Evolutionary conservation across 2,113 vertebrate species (phyloP).

Genomic region (Carassius carassius): DNA sequence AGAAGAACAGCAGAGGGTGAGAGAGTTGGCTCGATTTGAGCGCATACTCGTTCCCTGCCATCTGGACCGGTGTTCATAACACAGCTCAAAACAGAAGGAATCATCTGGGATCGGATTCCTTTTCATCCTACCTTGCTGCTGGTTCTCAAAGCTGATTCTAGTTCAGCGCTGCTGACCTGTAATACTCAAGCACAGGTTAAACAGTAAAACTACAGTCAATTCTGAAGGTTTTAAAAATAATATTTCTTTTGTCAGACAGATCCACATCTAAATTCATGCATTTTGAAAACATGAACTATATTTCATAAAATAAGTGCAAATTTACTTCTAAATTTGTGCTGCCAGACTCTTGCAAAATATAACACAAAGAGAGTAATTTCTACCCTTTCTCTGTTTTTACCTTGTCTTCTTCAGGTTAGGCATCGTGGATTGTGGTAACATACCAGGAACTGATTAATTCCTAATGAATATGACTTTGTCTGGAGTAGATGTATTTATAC

Average conservation of each 20-base stretch:
- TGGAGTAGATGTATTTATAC: not conserved
- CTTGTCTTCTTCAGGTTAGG: not conserved
- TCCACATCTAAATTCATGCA: not conserved
- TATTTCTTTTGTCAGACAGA: not conserved
- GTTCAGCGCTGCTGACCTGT: not conserved
- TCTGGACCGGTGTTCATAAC: not conserved
- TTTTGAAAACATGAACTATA: not conserved
- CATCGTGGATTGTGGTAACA: not conserved
- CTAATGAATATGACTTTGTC: not conserved
- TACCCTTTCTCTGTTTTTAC: not conserved
- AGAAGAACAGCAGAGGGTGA: slow-evolving; percentile 53
- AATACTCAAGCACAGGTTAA: slow-evolving; percentile 10
- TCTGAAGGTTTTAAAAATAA: not conserved
- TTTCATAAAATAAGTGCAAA: not conserved
- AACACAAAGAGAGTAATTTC: not conserved
- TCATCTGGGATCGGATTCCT: not conserved
- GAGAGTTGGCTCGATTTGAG: slow-evolving; percentile 22
- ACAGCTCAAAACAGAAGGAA: slow-evolving; percentile 4
- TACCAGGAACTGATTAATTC: not conserved
- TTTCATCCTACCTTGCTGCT: slow-evolving; percentile 33
- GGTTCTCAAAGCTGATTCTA: not conserved
- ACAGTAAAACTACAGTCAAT: not conserved
- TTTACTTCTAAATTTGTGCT: not conserved
- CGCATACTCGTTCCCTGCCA: slow-evolving; percentile 17
- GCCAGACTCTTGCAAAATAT: not conserved